Evolutionary conservation across 2,113 vertebrate species (phyloP), one percentile per base, ranked within the genome.

Genomic region (Oreochromis niloticus): DNA sequence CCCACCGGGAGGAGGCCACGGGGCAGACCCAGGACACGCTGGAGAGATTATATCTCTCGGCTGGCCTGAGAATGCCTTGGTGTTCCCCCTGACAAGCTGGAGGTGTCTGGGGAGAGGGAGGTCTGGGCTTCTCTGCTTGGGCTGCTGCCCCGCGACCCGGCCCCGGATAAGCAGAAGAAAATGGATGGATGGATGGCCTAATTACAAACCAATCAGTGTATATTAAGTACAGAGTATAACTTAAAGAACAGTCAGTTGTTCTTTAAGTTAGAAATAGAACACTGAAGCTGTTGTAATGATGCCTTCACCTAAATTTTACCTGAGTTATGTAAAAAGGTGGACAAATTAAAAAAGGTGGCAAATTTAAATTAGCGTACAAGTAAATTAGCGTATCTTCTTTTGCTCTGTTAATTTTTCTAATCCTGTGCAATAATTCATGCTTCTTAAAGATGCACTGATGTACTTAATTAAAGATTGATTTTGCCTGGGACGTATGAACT

Each of bases 391-490:
- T 66, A 17, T 39, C 61, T 66, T 66, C 61, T 66, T 88, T 84
- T 87, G 93, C 91, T 94, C 90, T 85, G 94, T 88, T 95, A 94
- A 94, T 95, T 94, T 90, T 87, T 90, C 93, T 91, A 91, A 93
- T 94, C 91, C 89, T 86, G 90, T 92, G 92, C 95, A 95, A 93
- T 92, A 94, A 94, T 95, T 94, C 81, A 88, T 91, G 93, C 88
- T 93, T 89, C 93, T 95, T 95, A 93, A 95, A 94, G 94, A 95
- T 90, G 92, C 94, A 89, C 89, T 89, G 83, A 91, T 95, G 94
- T 93, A 94, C 93, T 94, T 96, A 95, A 96, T 96, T 96, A 95
- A 94, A 95, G 91, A 95, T 96, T 93, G 87, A 94, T 95, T 95
- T 93, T 91, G 83, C 89, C 80, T 30, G 75, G 71, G 84, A 89